Evolutionary conservation across 2,797 vertebrate genomes (phyloP), one percentile per base, ranked within the genome.

Genomic region (Enoplosus armatus): DNA sequence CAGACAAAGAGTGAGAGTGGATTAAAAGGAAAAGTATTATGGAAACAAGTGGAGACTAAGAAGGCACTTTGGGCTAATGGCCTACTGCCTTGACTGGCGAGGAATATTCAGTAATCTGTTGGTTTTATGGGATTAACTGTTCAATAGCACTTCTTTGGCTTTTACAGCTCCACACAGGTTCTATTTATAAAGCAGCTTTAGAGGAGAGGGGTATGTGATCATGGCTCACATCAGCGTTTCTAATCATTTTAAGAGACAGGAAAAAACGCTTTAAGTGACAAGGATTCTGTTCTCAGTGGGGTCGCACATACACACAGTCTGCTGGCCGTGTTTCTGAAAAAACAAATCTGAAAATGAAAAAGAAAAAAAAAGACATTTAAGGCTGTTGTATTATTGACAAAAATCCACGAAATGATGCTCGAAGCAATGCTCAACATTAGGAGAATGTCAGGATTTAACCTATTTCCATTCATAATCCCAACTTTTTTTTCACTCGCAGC

Each of bases 121-220:
- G 89, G 87, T 87, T 93, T 93, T 94, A 93, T 90, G 87, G 89
- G 90, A 94, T 94, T 92, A 93, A 91, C 81, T 88, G 90, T 92
- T 93, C 89, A 93, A 93, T 93, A 93, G 85, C 90, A 91, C 86
- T 92, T 89, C 75, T 89, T 90, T 87, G 88, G 89, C 90, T 92
- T 91, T 90, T 82, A 82, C 85, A 79, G 88, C 87, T 85, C 73
- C 16, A 87, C 81, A 82, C 87, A 79, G 85, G 85, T 91, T 83
- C 85, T 93, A 89, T 93, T 92, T 92, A 90, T 90, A 90, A 92
- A 93, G 75, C 84, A 75, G 90, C 75, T 89, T 91, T 86, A 60
- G 83, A 77, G 64, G 64, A 75, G 84, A 85, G 72, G 58, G 47
- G 37, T 56, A 68, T 80, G 82, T 73, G 80, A 90, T 90, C 82